Conservation (phyloP, 1,140 invertebrate genomes). For the Heliothis virescens region DNA sequence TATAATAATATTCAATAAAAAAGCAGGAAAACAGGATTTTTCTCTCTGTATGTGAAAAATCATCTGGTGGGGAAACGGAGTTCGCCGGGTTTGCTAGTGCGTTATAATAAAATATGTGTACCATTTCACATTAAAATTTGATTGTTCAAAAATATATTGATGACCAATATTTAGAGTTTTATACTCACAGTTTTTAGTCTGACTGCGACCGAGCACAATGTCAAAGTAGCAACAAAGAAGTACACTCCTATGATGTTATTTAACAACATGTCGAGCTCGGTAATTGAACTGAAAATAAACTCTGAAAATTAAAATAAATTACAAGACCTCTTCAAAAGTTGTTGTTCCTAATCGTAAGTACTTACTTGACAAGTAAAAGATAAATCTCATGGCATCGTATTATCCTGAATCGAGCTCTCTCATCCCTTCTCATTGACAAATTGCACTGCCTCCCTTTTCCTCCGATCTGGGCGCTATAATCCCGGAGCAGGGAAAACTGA, state of each 20-base stretch:
- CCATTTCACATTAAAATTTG: no score
- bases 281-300: slow-evolving; percentile 61
- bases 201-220: slow-evolving; percentile 71
- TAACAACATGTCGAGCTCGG: slow-evolving; percentile 60
- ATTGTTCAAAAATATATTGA: background rate
- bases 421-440: slow-evolving; percentile 60
- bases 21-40: no score
- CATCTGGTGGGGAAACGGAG: no score
- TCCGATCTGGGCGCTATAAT: slow-evolving; percentile 66
- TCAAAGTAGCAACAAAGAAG: slow-evolving; percentile 68
- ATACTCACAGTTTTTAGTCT: slow-evolving; percentile 64
- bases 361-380: slow-evolving; percentile 65
- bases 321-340: background rate
- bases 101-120: no score
- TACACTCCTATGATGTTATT: slow-evolving; percentile 73
- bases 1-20: no score
- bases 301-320: slow-evolving; percentile 24
- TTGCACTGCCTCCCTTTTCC: slow-evolving; percentile 58
- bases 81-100: no score
- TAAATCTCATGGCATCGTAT: slow-evolving; percentile 65
- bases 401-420: slow-evolving; percentile 66
- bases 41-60: no score
- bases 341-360: slow-evolving; percentile 6
- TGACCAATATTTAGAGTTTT: background rate
- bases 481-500: slow-evolving; percentile 66